Base-by-base conservation (phyloP, 2,888 invertebrate species). In the Eilema sororculum region DNA sequence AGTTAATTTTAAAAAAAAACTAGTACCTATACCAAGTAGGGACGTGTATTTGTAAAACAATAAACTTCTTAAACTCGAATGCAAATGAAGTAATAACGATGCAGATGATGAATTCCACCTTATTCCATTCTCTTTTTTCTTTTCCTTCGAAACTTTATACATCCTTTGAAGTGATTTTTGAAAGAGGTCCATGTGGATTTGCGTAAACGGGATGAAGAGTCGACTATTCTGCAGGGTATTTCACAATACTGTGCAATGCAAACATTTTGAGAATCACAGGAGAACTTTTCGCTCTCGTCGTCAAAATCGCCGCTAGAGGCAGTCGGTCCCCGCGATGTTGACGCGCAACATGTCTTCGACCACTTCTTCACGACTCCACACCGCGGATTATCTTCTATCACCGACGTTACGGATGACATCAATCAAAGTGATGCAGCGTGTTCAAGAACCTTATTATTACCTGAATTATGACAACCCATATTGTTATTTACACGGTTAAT, bases 241-340 rank as follows among this genome's bases (percentile, higher is more conserved):
- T 85, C 82, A 64, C 69, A 80, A 65, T 74, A 78, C 24, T 84
- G 79, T n/a, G 80, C 68, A n/a, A 82, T 68, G 46, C 79, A 83
- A 33, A 72, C 84, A 73, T 89, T 89, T 8, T 52, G 52, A 6
- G 52, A 52, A 52, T 52, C 52, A 52, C 52, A 52, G n/a, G 89
- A 90, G 79, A 89, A 90, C 65, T 76, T 74, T 8, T 78, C 84
- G 68, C 85, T 84, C 5, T 87, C 88, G 68, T 72, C 80, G 52
- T 88, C 88, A 69, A 70, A 86, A 74, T 92, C 90, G 3, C 89
- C 91, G 68, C 89, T 90, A 2, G 88, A 90, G 64, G 81, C 85
- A 20, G 89, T 86, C 25, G 90, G 71, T 1, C 90, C 91, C 41
- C 89, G 85, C 4, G 93, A 93, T 12, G 93, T 93, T 9, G 93